Percentiles rank a stretch among this genome's conserved stretches.
Evolutionary conservation across 2,888 invertebrate genomes (phyloP).

Genomic region (Lasius fuliginosus): DNA sequence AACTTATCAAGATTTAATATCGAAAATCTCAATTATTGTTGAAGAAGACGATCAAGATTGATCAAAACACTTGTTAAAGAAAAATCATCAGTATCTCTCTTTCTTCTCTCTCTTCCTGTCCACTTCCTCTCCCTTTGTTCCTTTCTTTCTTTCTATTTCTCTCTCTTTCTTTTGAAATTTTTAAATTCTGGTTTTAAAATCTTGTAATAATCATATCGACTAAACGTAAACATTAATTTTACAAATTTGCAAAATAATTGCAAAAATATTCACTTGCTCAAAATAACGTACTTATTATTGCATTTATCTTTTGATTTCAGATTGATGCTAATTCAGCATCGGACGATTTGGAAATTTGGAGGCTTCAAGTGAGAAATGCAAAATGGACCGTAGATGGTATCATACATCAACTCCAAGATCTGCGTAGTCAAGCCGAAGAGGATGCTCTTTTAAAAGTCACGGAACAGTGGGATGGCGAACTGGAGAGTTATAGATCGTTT

Average conservation of each 20-base stretch:
- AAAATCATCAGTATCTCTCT: neutral
- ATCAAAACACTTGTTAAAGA: neutral
- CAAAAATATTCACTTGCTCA: neutral
- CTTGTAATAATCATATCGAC: neutral
- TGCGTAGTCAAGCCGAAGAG: neutral
- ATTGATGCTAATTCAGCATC: neutral
- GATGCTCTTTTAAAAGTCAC: neutral
- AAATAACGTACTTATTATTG: neutral
- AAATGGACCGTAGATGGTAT: neutral
- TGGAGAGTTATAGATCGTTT: neutral
- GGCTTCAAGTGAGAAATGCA: neutral
- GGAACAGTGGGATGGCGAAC: neutral
- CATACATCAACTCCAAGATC: neutral
- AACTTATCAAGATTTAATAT: neutral
- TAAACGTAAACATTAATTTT: conserved; percentile 10
- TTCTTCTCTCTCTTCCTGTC: neutral
- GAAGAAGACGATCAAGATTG: neutral
- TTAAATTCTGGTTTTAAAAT: conserved; percentile 1
- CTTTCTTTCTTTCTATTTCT: neutral
- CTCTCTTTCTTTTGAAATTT: neutral
- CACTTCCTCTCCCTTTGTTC: too few species aligned
- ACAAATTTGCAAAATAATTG: neutral
- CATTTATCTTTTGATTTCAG: neutral
- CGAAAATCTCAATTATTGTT: neutral
- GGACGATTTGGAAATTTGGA: neutral